phyloP scores from a whole-genome alignment of 2,113 vertebrate species.

The Struthio camelus region DNA sequence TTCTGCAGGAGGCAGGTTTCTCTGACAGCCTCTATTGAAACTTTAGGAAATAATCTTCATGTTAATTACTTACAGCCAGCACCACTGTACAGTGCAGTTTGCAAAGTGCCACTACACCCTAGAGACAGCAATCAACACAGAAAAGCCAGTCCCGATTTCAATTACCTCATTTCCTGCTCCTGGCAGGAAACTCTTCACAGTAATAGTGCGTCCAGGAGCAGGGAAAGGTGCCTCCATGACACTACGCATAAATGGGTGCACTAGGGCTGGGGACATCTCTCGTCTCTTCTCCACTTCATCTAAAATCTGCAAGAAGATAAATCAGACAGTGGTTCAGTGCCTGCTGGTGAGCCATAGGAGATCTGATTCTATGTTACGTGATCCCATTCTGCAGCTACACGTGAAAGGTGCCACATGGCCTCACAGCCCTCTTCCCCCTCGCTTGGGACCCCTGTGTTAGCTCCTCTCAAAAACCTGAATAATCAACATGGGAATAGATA shows the following conservation, averaged over 20 bases:
- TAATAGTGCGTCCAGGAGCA: constrained; percentile 91
- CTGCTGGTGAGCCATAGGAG: not conserved
- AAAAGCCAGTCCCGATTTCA: not conserved
- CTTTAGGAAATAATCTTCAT: not conserved
- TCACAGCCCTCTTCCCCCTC: not conserved
- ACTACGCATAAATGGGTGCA: constrained; percentile 94
- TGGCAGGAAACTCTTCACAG: constrained; percentile 93
- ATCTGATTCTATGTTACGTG: fast-evolving
- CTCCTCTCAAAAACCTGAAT: not conserved
- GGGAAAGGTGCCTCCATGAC: constrained; percentile 98
- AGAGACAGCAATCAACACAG: fast-evolving
- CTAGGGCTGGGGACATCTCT: constrained; percentile 91
- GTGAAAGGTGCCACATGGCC: not conserved
- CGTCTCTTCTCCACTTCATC: constrained; percentile 95
- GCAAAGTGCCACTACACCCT: not conserved
- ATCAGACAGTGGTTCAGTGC: not conserved
- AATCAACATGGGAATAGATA: not conserved
- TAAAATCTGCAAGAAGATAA: constrained; percentile 82
- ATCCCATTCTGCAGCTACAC: fast-evolving
- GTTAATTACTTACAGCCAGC: not conserved
- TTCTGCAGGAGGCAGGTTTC: not conserved
- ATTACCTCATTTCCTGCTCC: constrained; percentile 90
- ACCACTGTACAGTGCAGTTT: not conserved
- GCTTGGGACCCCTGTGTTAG: not conserved
- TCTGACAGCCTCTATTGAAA: not conserved